Evolutionary conservation across 1,140 invertebrate species (phyloP).

Genomic region (Pachypsylla venusta): DNA sequence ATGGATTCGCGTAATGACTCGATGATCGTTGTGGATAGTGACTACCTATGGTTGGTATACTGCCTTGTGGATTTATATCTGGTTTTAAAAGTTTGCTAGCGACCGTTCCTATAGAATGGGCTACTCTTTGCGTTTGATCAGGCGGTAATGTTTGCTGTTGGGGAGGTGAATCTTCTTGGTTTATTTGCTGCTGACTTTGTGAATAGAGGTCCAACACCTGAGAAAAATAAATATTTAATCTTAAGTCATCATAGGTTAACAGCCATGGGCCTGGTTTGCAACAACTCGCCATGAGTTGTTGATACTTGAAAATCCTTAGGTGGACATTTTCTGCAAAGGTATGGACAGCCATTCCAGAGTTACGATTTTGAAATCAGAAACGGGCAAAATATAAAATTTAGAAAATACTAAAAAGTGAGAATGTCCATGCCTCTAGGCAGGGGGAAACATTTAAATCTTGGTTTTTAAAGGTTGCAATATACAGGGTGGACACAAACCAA

Average conservation of each 20-base stretch:
- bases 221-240: constrained; percentile 27
- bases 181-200: constrained; percentile 38
- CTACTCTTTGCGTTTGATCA: not conserved
- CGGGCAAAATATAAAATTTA: no score
- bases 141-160: constrained; percentile 49
- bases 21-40: not conserved
- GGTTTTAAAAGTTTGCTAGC: not conserved
- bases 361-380: no score
- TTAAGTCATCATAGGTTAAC: no score
- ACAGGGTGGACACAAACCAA: no score
- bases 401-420: constrained; percentile 4
- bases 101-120: no score
- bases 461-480: no score
- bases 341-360: no score
- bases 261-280: no score
- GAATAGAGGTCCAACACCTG: constrained; percentile 70
- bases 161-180: constrained; percentile 44
- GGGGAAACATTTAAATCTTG: no score
- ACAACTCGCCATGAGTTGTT: no score
- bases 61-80: not conserved
- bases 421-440: not conserved
- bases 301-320: no score
- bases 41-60: not conserved
- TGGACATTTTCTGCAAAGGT: no score
- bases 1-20: not conserved